Evolutionary conservation across 2,113 vertebrate species (phyloP), one percentile per base, ranked within the genome.

Genomic region (Pithys albifrons): DNA sequence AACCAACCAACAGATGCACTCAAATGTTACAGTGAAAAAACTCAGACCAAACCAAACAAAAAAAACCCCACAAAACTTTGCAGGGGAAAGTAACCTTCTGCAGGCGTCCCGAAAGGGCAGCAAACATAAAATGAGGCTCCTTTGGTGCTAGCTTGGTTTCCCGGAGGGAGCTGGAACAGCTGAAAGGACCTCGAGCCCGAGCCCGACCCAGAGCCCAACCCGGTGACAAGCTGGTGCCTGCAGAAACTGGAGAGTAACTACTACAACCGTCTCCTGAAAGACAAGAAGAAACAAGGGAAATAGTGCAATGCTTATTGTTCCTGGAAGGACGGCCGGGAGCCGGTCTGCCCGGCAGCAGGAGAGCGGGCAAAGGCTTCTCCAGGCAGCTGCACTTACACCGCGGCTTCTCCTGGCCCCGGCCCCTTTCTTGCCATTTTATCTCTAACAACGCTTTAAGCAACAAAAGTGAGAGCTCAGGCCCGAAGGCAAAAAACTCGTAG

Each of bases 181-280:
- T 3, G 14, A 19, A 16, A 55, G 27, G 19, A 59, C 28, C 37
- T 6, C 41, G 41, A 59, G 33, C 37, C 14, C 41, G 41, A 59
- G 29, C 37, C 3, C 1, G 2, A 17, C 6, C 28, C 19, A 24
- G 19, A 43, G 41, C 41, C 41, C 41, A 43, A 14, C 3, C 20
- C 6, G 2, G 6, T 1, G 6, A 5, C 4, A 12, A 37, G 14
- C 6, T 0, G 1, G 7, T 10, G 31, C 41, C n/a, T 22, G 51
- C 27, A 22, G 23, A 52, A 5, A 2, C 37, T 3, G 1, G 17
- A 43, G 61, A 16, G 39, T 45, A 46, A 16, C 13, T 41, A 3
- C 66, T 16, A 37, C 48, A 20, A 0, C 18, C 24, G 20, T 1
- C 20, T 27, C 23, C 35, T 15, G 13, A 28, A 8, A 59, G 67